Evolutionary conservation across 2,113 vertebrate species (phyloP).

Genomic region (Anoura caudifer): DNA sequence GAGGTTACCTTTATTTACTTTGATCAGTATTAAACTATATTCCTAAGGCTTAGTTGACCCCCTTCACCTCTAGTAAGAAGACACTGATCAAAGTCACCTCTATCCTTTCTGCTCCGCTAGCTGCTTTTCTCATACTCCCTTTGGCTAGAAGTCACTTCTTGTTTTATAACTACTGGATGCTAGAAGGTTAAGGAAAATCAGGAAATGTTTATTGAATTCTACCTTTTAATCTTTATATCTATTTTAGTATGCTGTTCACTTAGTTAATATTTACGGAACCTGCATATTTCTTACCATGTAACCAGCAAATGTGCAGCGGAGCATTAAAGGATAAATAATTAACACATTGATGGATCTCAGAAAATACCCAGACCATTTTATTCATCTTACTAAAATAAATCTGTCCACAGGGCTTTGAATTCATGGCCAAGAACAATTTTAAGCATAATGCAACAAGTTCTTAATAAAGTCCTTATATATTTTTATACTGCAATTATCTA

Average conservation of each 20-base stretch:
- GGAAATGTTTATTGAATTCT: not conserved
- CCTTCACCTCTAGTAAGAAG: not conserved
- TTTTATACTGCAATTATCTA: not conserved
- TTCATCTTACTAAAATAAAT: slow-evolving; percentile 35
- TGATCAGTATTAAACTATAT: not conserved
- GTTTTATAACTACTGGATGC: not conserved
- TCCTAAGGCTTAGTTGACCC: not conserved
- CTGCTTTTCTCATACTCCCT: not conserved
- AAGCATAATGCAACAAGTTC: slow-evolving; percentile 11
- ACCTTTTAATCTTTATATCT: not conserved
- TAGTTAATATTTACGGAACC: not conserved
- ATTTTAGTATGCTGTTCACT: not conserved
- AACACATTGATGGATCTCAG: not conserved
- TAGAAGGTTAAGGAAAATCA: not conserved
- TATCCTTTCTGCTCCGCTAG: not conserved
- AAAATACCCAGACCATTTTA: not conserved
- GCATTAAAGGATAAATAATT: slow-evolving; percentile 1
- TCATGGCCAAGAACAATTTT: slow-evolving; percentile 42
- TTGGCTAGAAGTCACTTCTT: not conserved
- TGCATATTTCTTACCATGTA: not conserved
- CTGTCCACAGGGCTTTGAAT: slow-evolving; percentile 22
- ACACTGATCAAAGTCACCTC: not conserved
- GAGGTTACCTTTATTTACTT: not conserved
- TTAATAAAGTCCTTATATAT: slow-evolving; percentile 25
- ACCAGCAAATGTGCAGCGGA: not conserved